Conservation (phyloP, 2,888 invertebrate genomes). For the Dolichomitus sp. region DNA sequence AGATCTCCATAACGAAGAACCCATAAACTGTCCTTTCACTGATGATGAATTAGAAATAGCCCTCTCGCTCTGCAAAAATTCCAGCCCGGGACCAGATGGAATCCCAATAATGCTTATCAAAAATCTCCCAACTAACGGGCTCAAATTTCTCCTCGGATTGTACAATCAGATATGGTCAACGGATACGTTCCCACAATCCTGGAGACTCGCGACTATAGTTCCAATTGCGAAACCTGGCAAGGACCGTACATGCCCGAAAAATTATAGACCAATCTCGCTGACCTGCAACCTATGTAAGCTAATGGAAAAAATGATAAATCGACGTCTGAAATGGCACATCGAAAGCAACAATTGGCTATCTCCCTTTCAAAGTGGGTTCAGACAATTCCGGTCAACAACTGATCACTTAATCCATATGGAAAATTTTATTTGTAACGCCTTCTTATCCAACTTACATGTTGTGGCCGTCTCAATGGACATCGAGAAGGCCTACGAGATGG, state of each 20-base stretch:
- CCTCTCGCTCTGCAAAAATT: slow-evolving; percentile 6
- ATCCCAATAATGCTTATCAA: slow-evolving; percentile 24
- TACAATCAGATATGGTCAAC: slow-evolving; percentile 23
- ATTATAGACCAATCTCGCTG: slow-evolving; percentile 27
- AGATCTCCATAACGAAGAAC: not conserved
- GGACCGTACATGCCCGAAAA: not conserved
- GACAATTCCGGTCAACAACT: slow-evolving; percentile 46
- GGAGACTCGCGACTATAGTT: slow-evolving; percentile 25
- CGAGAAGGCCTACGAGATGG: slow-evolving; percentile 37
- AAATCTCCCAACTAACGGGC: slow-evolving; percentile 1
- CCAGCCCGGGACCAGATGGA: slow-evolving; percentile 35
- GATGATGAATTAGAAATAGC: not conserved
- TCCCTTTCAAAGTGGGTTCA: slow-evolving; percentile 53
- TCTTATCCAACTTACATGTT: slow-evolving; percentile 6
- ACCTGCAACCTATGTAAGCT: slow-evolving; percentile 42
- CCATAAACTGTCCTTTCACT: slow-evolving; percentile 21
- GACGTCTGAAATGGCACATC: slow-evolving; percentile 37
- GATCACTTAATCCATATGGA: slow-evolving; percentile 45
- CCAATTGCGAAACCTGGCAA: slow-evolving; percentile 33
- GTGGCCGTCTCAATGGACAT: slow-evolving; percentile 31
- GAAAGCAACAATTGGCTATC: slow-evolving; percentile 45
- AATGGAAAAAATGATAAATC: slow-evolving; percentile 48
- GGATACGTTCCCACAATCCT: slow-evolving; percentile 14
- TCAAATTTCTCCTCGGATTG: slow-evolving; percentile 1
- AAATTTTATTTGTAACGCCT: slow-evolving; percentile 22